These are phyloP conservation scores for Varecia variegata DNA, from an alignment of 2,797 vertebrate genomes.

Conservation along the genomic window DNA sequence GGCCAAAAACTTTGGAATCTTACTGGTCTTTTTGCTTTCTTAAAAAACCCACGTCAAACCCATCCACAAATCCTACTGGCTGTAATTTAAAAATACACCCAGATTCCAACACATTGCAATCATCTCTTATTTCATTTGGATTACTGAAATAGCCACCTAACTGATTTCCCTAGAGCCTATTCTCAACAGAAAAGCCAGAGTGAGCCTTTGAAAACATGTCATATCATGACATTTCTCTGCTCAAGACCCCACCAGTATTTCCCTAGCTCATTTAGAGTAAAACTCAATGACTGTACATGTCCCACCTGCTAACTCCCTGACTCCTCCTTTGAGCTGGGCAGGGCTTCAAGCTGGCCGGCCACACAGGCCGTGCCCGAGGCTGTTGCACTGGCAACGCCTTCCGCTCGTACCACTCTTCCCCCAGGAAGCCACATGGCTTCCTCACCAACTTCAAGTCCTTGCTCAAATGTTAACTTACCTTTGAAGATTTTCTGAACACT, in stretches of 20 bases:
- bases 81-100: neutral
- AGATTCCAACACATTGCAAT: neutral
- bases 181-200: neutral
- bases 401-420: too few relatives aligned
- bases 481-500: neutral
- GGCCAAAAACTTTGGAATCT: neutral
- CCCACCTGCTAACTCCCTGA: neutral
- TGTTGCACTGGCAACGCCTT: neutral
- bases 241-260: neutral
- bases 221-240: neutral
- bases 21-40: neutral
- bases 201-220: neutral
- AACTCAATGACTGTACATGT: neutral
- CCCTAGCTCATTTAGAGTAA: neutral
- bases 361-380: neutral
- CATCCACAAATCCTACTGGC: neutral
- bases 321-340: neutral
- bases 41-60: neutral
- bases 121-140: neutral
- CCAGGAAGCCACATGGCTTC: neutral
- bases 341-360: neutral
- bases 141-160: neutral
- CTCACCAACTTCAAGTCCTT: neutral
- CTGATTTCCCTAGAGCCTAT: neutral
- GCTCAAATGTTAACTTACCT: neutral